These are phyloP conservation scores for Frankliniella fusca DNA, from an alignment of 2,888 invertebrate species.

Conservation along the genomic window DNA sequence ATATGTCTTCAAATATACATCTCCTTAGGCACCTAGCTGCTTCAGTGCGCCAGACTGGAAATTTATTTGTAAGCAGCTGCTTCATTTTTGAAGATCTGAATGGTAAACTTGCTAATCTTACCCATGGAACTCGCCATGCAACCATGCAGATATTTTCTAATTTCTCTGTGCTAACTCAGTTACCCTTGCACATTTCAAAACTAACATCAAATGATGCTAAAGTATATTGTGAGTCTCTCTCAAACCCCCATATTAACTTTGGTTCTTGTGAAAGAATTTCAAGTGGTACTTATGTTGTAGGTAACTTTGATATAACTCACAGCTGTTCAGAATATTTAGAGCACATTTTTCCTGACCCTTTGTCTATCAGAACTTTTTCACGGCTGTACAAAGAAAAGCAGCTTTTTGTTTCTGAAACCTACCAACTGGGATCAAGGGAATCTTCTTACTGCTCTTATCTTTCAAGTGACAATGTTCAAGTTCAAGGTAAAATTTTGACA, in stretches of 20 bases:
- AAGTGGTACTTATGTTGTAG: not conserved
- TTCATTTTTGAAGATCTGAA: not conserved
- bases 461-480: not conserved
- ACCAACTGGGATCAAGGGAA: not conserved
- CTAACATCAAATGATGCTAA: not conserved
- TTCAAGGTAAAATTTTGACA: not conserved
- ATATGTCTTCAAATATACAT: constrained; percentile 35
- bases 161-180: not conserved
- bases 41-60: not conserved
- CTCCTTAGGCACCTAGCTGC: constrained; percentile 35
- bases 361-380: not conserved
- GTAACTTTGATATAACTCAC: not conserved
- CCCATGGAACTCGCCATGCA: not conserved
- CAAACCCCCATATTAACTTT: not conserved
- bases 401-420: not conserved
- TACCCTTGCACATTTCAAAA: not conserved
- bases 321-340: not conserved
- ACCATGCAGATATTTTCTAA: not conserved
- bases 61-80: not conserved
- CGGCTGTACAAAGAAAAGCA: not conserved
- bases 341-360: not conserved
- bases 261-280: not conserved
- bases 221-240: not conserved
- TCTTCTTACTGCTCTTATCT: not conserved
- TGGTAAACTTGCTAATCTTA: not conserved